Percentiles rank a stretch among this genome's conserved stretches.
phyloP scores from a whole-genome alignment of 92 coral and sea anemone genomes.

The Isaurus tuberculatus region DNA sequence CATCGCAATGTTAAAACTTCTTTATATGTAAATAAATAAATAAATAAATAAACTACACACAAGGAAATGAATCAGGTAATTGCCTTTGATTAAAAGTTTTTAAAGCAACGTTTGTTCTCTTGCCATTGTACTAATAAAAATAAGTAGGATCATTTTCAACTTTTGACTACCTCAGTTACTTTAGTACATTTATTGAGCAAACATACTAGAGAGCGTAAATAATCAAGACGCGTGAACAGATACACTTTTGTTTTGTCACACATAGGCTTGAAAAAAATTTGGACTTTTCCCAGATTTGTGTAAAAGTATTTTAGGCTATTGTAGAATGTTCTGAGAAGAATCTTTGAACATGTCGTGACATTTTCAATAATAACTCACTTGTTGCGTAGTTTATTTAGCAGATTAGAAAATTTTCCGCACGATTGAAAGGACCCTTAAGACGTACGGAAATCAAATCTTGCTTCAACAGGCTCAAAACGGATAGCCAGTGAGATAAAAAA shows the following conservation, averaged over 20 bases:
- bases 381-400: conserved; percentile 29
- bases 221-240: not conserved
- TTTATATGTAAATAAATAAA: no score
- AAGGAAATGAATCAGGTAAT: no score
- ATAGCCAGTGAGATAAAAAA: not conserved
- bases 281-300: not conserved
- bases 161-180: no score
- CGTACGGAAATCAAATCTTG: not conserved
- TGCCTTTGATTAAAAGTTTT: no score
- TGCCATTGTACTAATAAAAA: no score
- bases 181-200: no score
- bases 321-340: not conserved
- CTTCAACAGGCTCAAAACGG: conserved; percentile 24
- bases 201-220: no score
- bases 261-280: not conserved
- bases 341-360: conserved; percentile 16
- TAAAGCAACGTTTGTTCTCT: no score
- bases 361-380: not conserved
- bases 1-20: no score
- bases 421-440: conserved; percentile 6
- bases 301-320: not conserved
- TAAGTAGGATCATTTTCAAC: no score
- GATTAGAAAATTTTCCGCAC: conserved; percentile 37
- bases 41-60: no score
- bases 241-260: not conserved